Percentiles rank a stretch among this genome's conserved stretches.
Evolutionary conservation across 1,140 invertebrate genomes (phyloP).

Genomic region (Drosophila kanapiae): DNA sequence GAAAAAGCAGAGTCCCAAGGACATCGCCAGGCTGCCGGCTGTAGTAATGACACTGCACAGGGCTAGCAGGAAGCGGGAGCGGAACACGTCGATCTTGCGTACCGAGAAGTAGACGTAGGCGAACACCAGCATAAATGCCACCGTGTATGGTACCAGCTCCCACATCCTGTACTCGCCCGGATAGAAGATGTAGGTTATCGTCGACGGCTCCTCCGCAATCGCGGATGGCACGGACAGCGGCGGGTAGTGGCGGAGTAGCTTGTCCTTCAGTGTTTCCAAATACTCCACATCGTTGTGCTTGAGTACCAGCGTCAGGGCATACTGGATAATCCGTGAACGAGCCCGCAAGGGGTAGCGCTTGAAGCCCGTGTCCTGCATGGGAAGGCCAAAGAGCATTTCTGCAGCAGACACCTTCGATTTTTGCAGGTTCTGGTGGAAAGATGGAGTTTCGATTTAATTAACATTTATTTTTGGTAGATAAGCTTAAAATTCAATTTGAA

Average conservation of each 20-base stretch:
- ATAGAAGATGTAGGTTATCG: conserved; percentile 92
- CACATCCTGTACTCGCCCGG: conserved; percentile 94
- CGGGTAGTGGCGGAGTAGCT: conserved; percentile 90
- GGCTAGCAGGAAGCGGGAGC: conserved; percentile 96
- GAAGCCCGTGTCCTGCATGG: conserved; percentile 94
- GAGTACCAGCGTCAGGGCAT: conserved; percentile 95
- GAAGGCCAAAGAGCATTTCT: conserved; percentile 97
- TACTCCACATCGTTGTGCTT: conserved; percentile 93
- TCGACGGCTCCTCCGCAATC: conserved; percentile 36
- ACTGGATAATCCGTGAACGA: conserved; percentile 94
- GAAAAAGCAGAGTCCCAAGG: conserved; percentile 96
- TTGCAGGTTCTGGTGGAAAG: conserved; percentile 88
- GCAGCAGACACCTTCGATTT: conserved; percentile 93
- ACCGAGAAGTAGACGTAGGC: conserved; percentile 98
- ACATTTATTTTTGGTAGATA: neutral
- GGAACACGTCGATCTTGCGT: conserved; percentile 96
- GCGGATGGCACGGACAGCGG: conserved; percentile 67
- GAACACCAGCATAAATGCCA: conserved; percentile 94
- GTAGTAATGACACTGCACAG: conserved; percentile 95
- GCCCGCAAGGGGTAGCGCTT: conserved; percentile 94
- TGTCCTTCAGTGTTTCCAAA: conserved; percentile 90
- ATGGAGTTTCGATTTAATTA: neutral
- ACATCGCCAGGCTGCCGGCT: conserved; percentile 95
- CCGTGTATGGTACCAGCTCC: conserved; percentile 93
- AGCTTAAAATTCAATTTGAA: neutral